Conservation (phyloP, 1,140 invertebrate genomes). For the Mycetomoellerius zeteki region DNA sequence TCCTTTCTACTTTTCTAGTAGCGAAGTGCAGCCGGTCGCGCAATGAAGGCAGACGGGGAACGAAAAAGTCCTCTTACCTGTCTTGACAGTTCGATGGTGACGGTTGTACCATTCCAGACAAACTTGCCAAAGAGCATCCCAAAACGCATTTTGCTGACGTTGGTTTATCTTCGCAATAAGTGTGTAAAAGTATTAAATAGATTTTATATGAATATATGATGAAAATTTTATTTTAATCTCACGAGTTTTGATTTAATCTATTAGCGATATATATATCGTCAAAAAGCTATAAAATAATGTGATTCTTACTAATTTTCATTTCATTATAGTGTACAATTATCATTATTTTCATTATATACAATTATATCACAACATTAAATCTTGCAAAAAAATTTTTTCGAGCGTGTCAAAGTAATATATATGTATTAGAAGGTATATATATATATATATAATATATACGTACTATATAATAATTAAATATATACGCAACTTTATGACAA, state of each 20-base stretch:
- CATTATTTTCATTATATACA: neutral
- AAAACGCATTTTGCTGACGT: conserved; percentile 5
- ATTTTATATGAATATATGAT: neutral
- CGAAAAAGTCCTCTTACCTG: conserved; percentile 12
- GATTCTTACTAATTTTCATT: neutral
- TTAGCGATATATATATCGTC: neutral
- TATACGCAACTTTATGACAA: neutral
- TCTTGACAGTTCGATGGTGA: conserved; percentile 57
- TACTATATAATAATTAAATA: neutral
- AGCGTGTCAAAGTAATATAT: neutral
- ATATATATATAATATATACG: neutral
- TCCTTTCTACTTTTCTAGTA: conserved; percentile 56
- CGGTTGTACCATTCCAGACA: conserved; percentile 21
- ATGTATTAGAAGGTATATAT: no score
- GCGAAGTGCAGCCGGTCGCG: conserved; percentile 45
- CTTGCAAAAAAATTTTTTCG: neutral
- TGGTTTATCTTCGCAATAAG: neutral
- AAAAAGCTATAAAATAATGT: neutral
- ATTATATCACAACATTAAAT: neutral
- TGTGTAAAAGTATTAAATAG: neutral
- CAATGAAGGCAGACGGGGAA: neutral
- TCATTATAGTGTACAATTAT: neutral
- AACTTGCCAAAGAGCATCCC: conserved; percentile 35
- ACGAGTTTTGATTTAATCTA: neutral
- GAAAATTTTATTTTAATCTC: no score